Evolutionary conservation across 1,140 invertebrate species (phyloP), one percentile per base, ranked within the genome.

Genomic region (Phthorimaea operculella): DNA sequence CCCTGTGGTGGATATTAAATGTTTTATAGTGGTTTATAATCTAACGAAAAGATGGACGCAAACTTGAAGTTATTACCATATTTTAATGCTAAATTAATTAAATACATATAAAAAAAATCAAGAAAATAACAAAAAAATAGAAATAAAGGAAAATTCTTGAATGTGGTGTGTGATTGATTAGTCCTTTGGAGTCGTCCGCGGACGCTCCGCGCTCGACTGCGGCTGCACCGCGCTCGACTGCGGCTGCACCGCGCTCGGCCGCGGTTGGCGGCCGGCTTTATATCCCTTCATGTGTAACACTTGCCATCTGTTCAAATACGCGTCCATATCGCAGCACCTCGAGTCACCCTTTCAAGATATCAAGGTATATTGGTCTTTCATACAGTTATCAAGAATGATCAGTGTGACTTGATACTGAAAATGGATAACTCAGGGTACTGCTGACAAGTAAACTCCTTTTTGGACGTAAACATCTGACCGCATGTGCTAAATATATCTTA

Each of bases 151-250:
- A 72, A 83, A 78, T 76, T 79, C 69, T 84, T 77, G 70, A 83
- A 79, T 78, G 76, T 76, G 72, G 69, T 82, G 81, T 83, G 77
- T 84, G 72, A 82, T 82, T 83, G 76, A 74, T 77, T 77, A 69
- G 68, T 73, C 75, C 69, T 76, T 67, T 54, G 62, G 63, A 60
- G 57, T n/a, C 52, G 61, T 58, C 60, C 16, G 49, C 15, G 12
- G 59, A 21, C 60, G 57, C 28, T 33, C 51, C 51, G 44, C 39
- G 47, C 17, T 53, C 56, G 59, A 18, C 34, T 44, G 18, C 39
- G 39, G 39, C 11, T 49, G 56, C 28, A 15, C 51, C 51, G 39
- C 33, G 51, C 12, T 15, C 54, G 59, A 55, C 58, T 16, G 51
- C 18, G 10, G 59, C 10, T 56, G 49, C 52, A 54, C 33, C 34